These are phyloP conservation scores for Andrena fulva DNA, from an alignment of 2,888 invertebrate species.

Conservation along the genomic window DNA sequence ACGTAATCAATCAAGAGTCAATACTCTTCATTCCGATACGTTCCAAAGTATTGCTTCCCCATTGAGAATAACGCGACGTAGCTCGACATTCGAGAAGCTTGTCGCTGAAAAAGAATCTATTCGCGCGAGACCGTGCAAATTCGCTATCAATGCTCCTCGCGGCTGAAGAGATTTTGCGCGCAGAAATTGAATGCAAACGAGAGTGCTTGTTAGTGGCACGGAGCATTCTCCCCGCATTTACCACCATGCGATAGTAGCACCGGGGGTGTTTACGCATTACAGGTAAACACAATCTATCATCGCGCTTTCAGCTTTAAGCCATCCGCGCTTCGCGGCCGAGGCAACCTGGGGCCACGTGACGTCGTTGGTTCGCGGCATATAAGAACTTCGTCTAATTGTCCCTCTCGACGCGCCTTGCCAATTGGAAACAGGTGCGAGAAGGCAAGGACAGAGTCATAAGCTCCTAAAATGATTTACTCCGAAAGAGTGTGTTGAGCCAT, in stretches of 20 bases:
- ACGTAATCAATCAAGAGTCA: too few relatives aligned
- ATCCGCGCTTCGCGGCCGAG: neutral
- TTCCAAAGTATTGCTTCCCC: neutral
- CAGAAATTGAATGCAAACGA: slow-evolving; percentile 70
- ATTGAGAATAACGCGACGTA: neutral
- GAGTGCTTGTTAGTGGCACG: slow-evolving; percentile 67
- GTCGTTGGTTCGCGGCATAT: neutral
- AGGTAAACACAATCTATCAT: slow-evolving; percentile 73
- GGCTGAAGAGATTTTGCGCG: slow-evolving; percentile 48
- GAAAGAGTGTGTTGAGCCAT: too few relatives aligned
- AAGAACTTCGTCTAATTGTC: slow-evolving; percentile 3
- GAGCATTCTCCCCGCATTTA: slow-evolving; percentile 43
- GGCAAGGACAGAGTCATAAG: neutral
- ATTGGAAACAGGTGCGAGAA: neutral
- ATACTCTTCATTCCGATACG: too few relatives aligned
- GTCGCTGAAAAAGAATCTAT: slow-evolving; percentile 19
- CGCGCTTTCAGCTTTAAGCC: slow-evolving; percentile 17
- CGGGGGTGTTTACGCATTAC: slow-evolving; percentile 75
- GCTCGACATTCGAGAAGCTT: neutral
- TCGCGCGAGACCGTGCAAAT: slow-evolving; percentile 1
- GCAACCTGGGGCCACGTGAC: neutral
- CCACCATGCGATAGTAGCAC: slow-evolving; percentile 39
- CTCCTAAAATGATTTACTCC: too few relatives aligned
- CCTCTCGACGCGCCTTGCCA: neutral
- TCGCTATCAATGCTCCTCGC: slow-evolving; percentile 28